Conservation (phyloP, 2,888 invertebrate species). For the Ashinkailepas kermadecensis region DNA sequence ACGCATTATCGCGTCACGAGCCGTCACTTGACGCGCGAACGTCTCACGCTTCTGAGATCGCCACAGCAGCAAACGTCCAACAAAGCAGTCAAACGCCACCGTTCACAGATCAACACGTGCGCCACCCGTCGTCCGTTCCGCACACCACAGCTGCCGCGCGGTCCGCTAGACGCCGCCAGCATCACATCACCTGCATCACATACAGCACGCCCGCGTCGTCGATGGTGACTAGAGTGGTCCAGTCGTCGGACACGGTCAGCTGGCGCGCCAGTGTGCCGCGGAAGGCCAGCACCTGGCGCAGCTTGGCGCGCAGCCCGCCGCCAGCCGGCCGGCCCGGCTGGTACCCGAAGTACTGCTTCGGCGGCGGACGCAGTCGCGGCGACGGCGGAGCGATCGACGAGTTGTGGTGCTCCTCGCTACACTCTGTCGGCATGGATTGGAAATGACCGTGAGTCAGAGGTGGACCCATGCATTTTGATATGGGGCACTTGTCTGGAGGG, state of each 20-base stretch:
- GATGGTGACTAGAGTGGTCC: constrained; percentile 18
- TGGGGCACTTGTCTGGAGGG: too few relatives aligned
- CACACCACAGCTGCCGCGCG: neutral
- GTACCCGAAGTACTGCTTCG: neutral
- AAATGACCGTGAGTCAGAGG: too few relatives aligned
- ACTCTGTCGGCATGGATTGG: too few relatives aligned
- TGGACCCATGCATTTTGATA: too few relatives aligned
- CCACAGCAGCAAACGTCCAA: too few relatives aligned
- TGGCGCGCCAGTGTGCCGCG: constrained; percentile 11
- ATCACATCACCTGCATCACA: constrained; percentile 14
- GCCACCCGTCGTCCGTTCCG: too few relatives aligned
- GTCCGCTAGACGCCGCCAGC: neutral
- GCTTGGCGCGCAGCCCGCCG: neutral
- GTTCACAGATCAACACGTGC: too few relatives aligned
- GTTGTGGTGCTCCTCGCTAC: too few relatives aligned
- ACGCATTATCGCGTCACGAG: too few relatives aligned
- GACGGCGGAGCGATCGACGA: neutral
- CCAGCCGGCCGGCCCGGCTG: neutral
- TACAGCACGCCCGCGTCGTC: constrained; percentile 24
- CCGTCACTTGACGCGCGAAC: too few relatives aligned
- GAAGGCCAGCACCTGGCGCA: constrained; percentile 9
- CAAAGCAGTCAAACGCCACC: too few relatives aligned
- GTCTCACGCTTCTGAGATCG: too few relatives aligned
- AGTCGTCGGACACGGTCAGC: neutral
- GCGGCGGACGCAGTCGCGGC: constrained; percentile 1